Base-by-base conservation (phyloP, 2,113 vertebrate genomes). In the Coryphaenoides rupestris region DNA sequence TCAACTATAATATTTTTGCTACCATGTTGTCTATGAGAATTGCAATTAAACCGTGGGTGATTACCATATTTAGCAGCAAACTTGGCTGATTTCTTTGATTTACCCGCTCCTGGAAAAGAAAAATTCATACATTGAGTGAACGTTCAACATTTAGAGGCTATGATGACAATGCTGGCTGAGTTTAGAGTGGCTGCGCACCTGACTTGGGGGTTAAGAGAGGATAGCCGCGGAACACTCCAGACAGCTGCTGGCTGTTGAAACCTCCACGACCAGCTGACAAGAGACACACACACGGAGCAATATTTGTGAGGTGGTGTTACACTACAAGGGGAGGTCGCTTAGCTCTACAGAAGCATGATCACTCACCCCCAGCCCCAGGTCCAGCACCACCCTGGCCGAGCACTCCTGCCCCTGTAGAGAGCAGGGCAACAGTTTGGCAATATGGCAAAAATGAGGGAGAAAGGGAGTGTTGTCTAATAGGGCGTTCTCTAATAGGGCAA, bases 161-260 rank as follows among this genome's bases (percentile, higher is more conserved):
- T 45, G 15, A 49, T 10, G 0, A 2, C 40, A 1, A 45, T 28
- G 3, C 49, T 62, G 9, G 12, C 1, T 53, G 3, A 15, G 46
- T 21, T 5, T 56, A 23, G 7, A 3, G 33, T 12, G 70, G 5
- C 15, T 47, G 17, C 74, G 2, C 83, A 89, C 87, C 87, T 83
- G 83, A 55, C 78, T 89, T 89, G 62, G 87, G 87, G 46, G 84
- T 62, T 74, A 89, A 83, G 16, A 89, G 83, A 60, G 87, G 87
- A 64, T 87, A 89, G 54, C 87, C 87, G 61, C 81, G 87, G 56
- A 89, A 87, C 67, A 89, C 79, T 1, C 87, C 87, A 19, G 86
- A 80, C 21, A 89, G 16, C 21, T 66, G 83, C 59, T 86, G 85
- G 69, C 75, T 82, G 24, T 55, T 53, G 55, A 66, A 66, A 59